Evolutionary conservation across 2,797 vertebrate species (phyloP).

Genomic region (Poecilia wingei): DNA sequence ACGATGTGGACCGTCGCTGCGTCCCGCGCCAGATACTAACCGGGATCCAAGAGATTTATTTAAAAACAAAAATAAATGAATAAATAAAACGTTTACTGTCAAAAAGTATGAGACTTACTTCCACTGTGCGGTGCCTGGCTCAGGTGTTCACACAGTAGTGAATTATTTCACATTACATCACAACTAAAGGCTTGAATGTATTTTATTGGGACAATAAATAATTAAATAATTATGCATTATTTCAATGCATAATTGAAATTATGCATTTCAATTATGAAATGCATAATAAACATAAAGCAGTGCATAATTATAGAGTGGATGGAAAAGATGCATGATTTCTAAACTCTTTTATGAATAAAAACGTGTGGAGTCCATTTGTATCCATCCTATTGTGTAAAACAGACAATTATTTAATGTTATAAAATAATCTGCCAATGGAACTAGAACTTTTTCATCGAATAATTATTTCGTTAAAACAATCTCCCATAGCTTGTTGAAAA

Average conservation of each 20-base stretch:
- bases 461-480: no score
- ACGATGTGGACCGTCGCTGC: constrained; percentile 15
- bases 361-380: not conserved
- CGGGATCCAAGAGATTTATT: not conserved
- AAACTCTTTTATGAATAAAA: not conserved
- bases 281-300: not conserved
- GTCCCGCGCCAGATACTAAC: constrained; percentile 14
- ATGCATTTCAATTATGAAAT: no score
- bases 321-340: not conserved
- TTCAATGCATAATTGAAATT: no score
- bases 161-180: not conserved
- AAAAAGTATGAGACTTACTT: not conserved
- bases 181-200: not conserved
- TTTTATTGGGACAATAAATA: constrained; percentile 5
- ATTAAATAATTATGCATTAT: no score
- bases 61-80: not conserved
- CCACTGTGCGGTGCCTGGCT: not conserved
- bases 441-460: no score
- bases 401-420: no score
- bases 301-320: not conserved
- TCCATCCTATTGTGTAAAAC: not conserved
- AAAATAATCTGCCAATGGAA: no score
- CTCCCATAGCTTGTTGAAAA: no score
- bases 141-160: not conserved
- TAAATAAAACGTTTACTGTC: not conserved